Conservation (phyloP, 2,797 vertebrate species). For the Serranus cabrilla region DNA sequence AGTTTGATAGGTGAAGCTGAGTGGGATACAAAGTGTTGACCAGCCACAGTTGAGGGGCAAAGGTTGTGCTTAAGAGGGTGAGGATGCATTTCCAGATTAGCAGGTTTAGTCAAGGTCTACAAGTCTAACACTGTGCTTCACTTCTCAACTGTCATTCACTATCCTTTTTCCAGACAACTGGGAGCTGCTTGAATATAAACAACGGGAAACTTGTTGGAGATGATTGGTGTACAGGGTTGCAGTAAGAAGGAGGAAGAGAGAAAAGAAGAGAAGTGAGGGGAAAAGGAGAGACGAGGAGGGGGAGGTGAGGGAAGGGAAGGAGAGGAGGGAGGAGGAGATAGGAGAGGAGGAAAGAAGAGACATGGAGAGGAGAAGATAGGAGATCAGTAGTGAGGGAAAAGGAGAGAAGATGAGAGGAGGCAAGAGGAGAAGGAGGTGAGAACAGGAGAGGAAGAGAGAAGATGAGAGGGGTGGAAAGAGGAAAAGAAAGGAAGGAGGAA, state of each 20-base stretch:
- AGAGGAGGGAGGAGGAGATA: neutral
- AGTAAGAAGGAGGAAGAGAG: neutral
- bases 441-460: too few species aligned
- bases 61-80: slow-evolving; percentile 54
- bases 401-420: neutral
- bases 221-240: slow-evolving; percentile 21
- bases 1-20: slow-evolving; percentile 27
- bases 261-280: neutral
- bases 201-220: slow-evolving; percentile 8
- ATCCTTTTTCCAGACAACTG: slow-evolving; percentile 10
- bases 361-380: neutral
- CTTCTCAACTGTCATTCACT: slow-evolving; percentile 19
- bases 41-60: slow-evolving; percentile 41
- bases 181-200: slow-evolving; percentile 18
- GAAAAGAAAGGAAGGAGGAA: too few species aligned
- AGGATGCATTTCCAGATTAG: slow-evolving; percentile 52
- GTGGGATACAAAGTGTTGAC: slow-evolving; percentile 20
- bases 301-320: neutral
- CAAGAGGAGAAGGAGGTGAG: too few species aligned
- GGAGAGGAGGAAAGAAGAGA: neutral
- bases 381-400: neutral
- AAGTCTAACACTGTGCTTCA: slow-evolving; percentile 23
- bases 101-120: slow-evolving; percentile 47
- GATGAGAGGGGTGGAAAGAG: too few species aligned
- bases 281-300: neutral